Evolutionary conservation across 2,888 invertebrate species (phyloP).

Genomic region (Dendrolimus pini): DNA sequence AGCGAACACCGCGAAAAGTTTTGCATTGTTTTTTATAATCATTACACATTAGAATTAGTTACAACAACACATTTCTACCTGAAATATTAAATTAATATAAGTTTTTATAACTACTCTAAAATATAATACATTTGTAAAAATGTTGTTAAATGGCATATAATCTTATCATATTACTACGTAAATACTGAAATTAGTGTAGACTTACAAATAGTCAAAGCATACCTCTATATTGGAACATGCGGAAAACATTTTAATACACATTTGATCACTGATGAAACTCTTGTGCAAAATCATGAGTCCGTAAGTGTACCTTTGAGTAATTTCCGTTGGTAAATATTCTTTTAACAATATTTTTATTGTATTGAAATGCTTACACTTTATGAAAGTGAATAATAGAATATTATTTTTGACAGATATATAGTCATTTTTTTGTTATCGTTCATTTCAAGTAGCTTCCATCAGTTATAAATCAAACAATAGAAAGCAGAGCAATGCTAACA

Average conservation of each 20-base stretch:
- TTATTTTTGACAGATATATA: not conserved
- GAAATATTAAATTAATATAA: slow-evolving; percentile 35
- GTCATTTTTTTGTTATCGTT: not conserved
- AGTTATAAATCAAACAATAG: slow-evolving; percentile 28
- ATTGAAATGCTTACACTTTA: not conserved
- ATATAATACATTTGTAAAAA: slow-evolving; percentile 67
- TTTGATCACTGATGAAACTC: slow-evolving; percentile 62
- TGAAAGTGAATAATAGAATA: not conserved
- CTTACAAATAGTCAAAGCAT: slow-evolving; percentile 51
- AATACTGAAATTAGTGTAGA: slow-evolving; percentile 62
- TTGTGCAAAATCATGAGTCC: slow-evolving; percentile 15
- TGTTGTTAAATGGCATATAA: slow-evolving; percentile 52
- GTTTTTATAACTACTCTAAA: slow-evolving; percentile 64
- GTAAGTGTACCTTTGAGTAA: too few relatives aligned
- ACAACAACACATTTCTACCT: not conserved
- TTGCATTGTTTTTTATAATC: not conserved
- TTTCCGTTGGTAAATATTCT: too few relatives aligned
- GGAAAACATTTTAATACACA: slow-evolving; percentile 45
- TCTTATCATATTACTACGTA: slow-evolving; percentile 57
- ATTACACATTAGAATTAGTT: not conserved
- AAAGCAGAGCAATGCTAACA: slow-evolving; percentile 48
- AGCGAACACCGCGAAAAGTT: not conserved
- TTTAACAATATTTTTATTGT: too few relatives aligned
- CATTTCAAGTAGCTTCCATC: slow-evolving; percentile 9
- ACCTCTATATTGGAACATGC: slow-evolving; percentile 59